phyloP scores from a whole-genome alignment of 2,888 invertebrate species.

The Drosophila dives region DNA sequence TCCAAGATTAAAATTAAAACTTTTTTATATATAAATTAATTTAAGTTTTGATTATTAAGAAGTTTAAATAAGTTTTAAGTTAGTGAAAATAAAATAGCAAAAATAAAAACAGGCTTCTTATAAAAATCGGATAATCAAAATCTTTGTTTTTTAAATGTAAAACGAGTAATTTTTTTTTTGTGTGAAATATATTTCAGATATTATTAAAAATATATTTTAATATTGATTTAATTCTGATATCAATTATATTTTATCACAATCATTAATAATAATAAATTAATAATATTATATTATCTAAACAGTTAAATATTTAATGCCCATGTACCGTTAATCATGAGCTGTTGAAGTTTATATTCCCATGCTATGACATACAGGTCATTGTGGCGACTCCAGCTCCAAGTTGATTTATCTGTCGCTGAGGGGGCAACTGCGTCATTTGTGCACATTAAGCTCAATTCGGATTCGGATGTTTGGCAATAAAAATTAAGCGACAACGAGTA shows the following conservation, averaged over 20 bases:
- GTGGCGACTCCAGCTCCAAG: constrained; percentile 15
- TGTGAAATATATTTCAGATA: neutral
- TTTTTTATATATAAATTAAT: neutral
- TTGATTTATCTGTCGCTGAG: constrained; percentile 52
- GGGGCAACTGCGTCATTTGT: constrained; percentile 54
- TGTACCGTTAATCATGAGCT: neutral
- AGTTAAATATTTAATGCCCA: neutral
- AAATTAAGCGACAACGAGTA: constrained; percentile 60
- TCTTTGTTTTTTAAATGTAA: neutral
- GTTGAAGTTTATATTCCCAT: neutral
- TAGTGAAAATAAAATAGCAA: neutral
- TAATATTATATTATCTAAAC: neutral
- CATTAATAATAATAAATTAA: neutral
- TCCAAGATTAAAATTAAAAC: neutral
- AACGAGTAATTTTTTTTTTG: neutral
- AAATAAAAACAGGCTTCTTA: neutral
- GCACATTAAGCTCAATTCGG: constrained; percentile 62
- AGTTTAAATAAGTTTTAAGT: neutral
- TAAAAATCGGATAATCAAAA: neutral
- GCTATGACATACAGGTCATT: neutral
- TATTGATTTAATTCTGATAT: neutral
- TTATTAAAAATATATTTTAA: neutral
- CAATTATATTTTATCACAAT: neutral
- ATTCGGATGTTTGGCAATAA: constrained; percentile 69
- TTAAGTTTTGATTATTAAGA: neutral